A percentile compares a stretch with the other conserved stretches of the same genome.
phyloP scores from a whole-genome alignment of 2,113 vertebrate species.

The Aleadryas rufinucha region DNA sequence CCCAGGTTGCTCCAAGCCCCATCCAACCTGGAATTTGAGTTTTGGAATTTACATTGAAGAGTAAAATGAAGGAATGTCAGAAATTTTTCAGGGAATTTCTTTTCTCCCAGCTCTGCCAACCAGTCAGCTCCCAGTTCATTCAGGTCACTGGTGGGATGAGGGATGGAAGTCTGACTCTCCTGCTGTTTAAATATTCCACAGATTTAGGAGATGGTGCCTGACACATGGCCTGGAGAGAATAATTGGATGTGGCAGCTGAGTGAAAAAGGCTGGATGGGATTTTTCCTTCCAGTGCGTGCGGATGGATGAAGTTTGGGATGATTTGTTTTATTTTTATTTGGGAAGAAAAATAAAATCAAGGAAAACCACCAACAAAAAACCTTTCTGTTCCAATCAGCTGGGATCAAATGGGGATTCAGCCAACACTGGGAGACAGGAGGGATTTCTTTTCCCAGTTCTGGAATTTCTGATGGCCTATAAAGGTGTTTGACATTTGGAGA shows the following conservation, averaged over 20 bases:
- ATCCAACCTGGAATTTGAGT: background rate
- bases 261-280: background rate
- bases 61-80: background rate
- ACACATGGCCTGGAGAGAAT: slow-evolving; percentile 8
- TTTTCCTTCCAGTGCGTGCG: background rate
- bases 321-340: background rate
- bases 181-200: background rate
- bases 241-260: slow-evolving; percentile 49
- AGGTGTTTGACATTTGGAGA: background rate
- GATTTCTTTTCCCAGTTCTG: background rate
- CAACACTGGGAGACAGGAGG: background rate
- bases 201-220: background rate
- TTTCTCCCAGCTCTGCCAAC: background rate
- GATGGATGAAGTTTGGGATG: background rate
- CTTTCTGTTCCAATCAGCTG: background rate
- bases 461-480: background rate
- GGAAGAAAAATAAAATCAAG: background rate
- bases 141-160: background rate
- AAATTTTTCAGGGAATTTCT: background rate
- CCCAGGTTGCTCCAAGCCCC: background rate
- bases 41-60: background rate
- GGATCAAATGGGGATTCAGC: background rate
- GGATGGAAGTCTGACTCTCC: background rate
- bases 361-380: background rate
- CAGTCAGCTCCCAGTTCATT: background rate